Percentiles rank a stretch among this genome's conserved stretches.
phyloP scores from a whole-genome alignment of 1,140 invertebrate genomes.

The Adelges cooleyi region DNA sequence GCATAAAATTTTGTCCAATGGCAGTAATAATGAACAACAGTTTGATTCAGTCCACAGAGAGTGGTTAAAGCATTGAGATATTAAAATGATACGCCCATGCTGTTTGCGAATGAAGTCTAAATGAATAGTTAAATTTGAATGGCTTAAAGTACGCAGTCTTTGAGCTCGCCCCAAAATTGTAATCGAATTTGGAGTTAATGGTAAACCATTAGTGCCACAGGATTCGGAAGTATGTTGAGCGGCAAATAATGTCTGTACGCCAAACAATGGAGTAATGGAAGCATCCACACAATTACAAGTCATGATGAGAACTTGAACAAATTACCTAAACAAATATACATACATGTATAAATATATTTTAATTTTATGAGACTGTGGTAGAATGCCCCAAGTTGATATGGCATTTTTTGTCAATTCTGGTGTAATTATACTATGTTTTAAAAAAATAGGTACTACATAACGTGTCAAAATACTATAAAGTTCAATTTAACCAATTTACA shows the following conservation, averaged over 20 bases:
- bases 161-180: conserved; percentile 83
- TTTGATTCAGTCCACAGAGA: conserved; percentile 23
- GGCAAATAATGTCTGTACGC: conserved; percentile 81
- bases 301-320: conserved; percentile 1
- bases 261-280: conserved; percentile 42
- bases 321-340: conserved; percentile 18
- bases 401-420: no score
- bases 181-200: conserved; percentile 90
- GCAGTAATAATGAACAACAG: conserved; percentile 33
- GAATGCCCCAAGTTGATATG: no score
- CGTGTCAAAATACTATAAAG: no score
- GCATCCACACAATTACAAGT: conserved; percentile 15
- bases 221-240: conserved; percentile 78
- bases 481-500: no score
- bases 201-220: conserved; percentile 90
- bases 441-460: no score
- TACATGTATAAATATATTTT: no score
- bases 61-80: conserved; percentile 10
- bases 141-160: conserved; percentile 62
- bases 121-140: conserved; percentile 75
- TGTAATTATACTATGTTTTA: no score
- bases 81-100: conserved; percentile 58
- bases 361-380: no score
- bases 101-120: conserved; percentile 84
- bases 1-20: conserved; percentile 44